A percentile compares a stretch with the other conserved stretches of the same genome.
Conservation (phyloP, 2,888 invertebrate species). For the Temnothorax rugatulus region DNA sequence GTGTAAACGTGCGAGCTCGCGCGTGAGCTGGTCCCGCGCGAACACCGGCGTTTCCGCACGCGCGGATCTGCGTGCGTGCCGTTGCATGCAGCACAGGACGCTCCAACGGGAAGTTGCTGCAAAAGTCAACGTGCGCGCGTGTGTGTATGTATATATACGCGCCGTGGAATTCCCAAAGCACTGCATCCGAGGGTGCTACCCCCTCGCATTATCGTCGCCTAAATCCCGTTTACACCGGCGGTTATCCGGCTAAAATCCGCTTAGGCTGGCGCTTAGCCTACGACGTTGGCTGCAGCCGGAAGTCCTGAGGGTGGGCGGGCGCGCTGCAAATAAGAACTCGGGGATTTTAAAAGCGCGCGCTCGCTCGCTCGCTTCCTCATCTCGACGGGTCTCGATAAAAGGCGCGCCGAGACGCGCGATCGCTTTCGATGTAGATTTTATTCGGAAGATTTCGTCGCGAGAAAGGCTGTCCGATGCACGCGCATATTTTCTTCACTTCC, state of each 20-base stretch:
- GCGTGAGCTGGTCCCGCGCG: too few relatives aligned
- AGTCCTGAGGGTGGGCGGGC: background rate
- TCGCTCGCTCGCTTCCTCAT: background rate
- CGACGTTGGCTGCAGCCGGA: conserved; percentile 11
- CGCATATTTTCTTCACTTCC: conserved; percentile 5
- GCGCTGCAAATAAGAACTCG: conserved; percentile 9
- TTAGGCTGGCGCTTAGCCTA: conserved; percentile 35
- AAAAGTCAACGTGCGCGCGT: background rate
- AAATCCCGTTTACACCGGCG: conserved; percentile 60
- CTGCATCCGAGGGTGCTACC: background rate
- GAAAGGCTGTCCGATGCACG: background rate
- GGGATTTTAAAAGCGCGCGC: background rate
- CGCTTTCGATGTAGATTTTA: conserved; percentile 1
- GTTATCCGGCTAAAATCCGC: conserved; percentile 53
- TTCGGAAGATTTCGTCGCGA: background rate
- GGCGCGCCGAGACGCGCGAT: background rate
- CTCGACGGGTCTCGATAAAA: background rate
- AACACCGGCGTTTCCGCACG: background rate
- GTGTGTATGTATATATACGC: background rate
- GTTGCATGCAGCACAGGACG: background rate
- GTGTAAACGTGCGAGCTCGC: background rate
- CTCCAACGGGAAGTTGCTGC: background rate
- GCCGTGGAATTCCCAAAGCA: conserved; percentile 20
- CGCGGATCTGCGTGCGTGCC: conserved; percentile 5
- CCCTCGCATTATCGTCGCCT: conserved; percentile 40